These are phyloP conservation scores for Papilio gigon DNA, from an alignment of 2,888 invertebrate genomes.

Conservation along the genomic window DNA sequence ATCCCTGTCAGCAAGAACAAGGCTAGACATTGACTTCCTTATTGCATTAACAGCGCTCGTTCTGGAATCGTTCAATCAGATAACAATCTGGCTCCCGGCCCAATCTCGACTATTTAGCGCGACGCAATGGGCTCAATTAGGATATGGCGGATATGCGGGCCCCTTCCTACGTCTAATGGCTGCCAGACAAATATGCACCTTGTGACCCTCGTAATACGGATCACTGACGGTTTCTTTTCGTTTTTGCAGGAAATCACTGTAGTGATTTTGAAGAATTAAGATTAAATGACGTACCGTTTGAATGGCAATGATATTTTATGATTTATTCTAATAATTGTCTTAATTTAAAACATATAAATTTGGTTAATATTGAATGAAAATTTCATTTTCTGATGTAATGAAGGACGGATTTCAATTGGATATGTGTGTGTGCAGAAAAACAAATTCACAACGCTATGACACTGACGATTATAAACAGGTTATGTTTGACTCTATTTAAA, in stretches of 20 bases:
- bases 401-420: neutral
- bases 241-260: slow-evolving; percentile 39
- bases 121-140: slow-evolving; percentile 78
- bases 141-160: slow-evolving; percentile 80
- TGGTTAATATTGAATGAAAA: neutral
- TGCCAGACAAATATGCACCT: slow-evolving; percentile 17
- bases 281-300: slow-evolving; percentile 36
- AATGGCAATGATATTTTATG: slow-evolving; percentile 37
- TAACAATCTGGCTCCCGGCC: slow-evolving; percentile 66
- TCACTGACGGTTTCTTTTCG: neutral
- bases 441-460: neutral
- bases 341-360: neutral
- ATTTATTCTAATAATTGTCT: slow-evolving; percentile 23
- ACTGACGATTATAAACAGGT: neutral
- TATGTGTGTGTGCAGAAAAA: neutral
- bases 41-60: slow-evolving; percentile 66
- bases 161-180: slow-evolving; percentile 59
- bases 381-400: neutral
- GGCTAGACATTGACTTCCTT: slow-evolving; percentile 73
- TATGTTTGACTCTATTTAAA: neutral
- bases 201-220: neutral
- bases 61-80: slow-evolving; percentile 73
- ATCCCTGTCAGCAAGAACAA: slow-evolving; percentile 58
- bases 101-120: slow-evolving; percentile 81
- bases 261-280: slow-evolving; percentile 40